Evolutionary conservation across 2,888 invertebrate species (phyloP).

Genomic region (Neoitamus cyanurus): DNA sequence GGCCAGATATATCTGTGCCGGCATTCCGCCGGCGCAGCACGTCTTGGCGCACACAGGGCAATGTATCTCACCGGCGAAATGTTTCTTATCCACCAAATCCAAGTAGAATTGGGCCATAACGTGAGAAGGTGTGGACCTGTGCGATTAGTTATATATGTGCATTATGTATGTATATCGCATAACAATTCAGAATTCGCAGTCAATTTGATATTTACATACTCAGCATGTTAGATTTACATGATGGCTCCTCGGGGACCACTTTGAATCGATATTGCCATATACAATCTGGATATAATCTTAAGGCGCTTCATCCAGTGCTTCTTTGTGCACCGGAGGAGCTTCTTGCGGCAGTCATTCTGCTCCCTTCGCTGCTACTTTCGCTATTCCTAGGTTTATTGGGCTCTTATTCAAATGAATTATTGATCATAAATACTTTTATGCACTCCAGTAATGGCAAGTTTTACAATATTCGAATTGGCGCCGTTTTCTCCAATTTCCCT

Average conservation of each 20-base stretch:
- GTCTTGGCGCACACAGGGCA: neutral
- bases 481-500: neutral
- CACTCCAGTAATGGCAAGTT: neutral
- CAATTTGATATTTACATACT: constrained; percentile 57
- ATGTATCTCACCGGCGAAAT: neutral
- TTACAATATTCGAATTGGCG: constrained; percentile 13
- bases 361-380: constrained; percentile 18
- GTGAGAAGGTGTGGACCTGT: neutral
- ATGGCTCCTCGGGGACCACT: constrained; percentile 52
- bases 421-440: constrained; percentile 44
- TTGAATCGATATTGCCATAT: constrained; percentile 49
- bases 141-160: neutral
- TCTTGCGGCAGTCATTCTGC: neutral
- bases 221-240: constrained; percentile 52
- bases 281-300: constrained; percentile 40
- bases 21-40: neutral
- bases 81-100: constrained; percentile 17
- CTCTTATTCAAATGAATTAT: constrained; percentile 44
- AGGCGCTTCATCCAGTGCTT: constrained; percentile 14
- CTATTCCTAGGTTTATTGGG: constrained; percentile 36
- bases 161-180: constrained; percentile 35
- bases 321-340: constrained; percentile 10
- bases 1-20: neutral
- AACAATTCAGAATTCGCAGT: constrained; percentile 54
- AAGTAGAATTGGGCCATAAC: constrained; percentile 22